Conservation (phyloP, 2,797 vertebrate genomes). For the Phoxinus dragarum region DNA sequence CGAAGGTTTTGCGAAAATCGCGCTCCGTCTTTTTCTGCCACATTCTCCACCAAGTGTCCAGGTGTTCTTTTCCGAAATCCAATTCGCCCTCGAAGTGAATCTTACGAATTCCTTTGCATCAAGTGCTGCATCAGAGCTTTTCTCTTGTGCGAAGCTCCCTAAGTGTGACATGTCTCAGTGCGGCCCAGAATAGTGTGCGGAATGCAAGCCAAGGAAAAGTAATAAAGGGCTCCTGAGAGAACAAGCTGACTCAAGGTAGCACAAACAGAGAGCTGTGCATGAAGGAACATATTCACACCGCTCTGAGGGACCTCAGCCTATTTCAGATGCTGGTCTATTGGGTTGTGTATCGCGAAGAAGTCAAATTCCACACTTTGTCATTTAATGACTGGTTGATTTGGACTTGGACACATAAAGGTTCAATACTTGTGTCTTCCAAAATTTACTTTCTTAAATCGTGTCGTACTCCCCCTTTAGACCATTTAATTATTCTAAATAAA, state of each 20-base stretch:
- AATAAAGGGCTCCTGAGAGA: conserved; percentile 61
- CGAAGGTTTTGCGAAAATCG: background rate
- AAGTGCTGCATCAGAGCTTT: background rate
- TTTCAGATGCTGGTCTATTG: conserved; percentile 30
- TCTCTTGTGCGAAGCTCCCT: background rate
- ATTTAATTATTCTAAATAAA: conserved; percentile 7
- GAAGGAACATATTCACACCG: conserved; percentile 57
- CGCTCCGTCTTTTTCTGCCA: background rate
- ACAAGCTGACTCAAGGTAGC: conserved; percentile 59
- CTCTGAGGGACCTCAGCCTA: conserved; percentile 50
- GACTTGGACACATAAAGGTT: background rate
- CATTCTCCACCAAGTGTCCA: background rate
- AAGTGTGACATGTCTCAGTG: conserved; percentile 64
- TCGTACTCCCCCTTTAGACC: background rate
- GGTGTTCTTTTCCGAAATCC: background rate
- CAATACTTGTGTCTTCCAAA: background rate
- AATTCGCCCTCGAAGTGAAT: conserved; percentile 1
- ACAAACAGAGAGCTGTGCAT: conserved; percentile 53
- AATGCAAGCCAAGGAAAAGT: conserved; percentile 69
- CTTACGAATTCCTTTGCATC: background rate
- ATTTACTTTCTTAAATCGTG: background rate
- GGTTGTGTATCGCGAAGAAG: conserved; percentile 2
- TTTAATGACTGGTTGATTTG: background rate
- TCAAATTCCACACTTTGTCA: conserved; percentile 14
- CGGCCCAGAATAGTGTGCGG: conserved; percentile 60